Evolutionary conservation across 2,797 vertebrate species (phyloP), one percentile per base, ranked within the genome.

Genomic region (Cephalopachus bancanus): DNA sequence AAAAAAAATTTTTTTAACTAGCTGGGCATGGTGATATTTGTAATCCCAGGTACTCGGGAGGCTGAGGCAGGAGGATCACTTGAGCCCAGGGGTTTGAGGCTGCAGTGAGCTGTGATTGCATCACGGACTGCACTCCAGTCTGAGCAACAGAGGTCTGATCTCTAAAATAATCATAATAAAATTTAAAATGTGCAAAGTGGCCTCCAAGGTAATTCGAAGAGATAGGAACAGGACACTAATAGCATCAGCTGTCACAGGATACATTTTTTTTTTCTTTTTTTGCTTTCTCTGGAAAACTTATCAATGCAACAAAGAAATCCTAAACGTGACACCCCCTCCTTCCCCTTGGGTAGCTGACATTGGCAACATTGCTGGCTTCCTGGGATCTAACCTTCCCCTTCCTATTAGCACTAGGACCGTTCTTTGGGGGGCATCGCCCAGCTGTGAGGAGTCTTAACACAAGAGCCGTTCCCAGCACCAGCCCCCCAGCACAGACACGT

Each of bases 281-380:
- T 19, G 12, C 37, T 37, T 37, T 37, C 30, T 12, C 8, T 65
- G 33, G 65, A 67, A 67, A 67, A n/a, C n/a, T 69, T 83, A 19
- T 79, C 20, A 86, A 65, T 51, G 30, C 81, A 62, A 57, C n/a
- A 44, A 83, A 93, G 85, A 93, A 93, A 93, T 84, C 26, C 30
- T 9, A 28, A 83, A 28, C 6, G 9, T 5, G 4, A 55, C 71
- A 78, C 30, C 20, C 5, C 28, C 6, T 44, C 20, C 6, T 37
- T 64, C 28, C 30, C 51, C 28, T 33, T 15, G 14, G 22, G 55
- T n/a, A 62, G n/a, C 53, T 49, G 69, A 49, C 7, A 5, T 15
- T 30, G 55, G 44, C 44, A 55, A 0, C 76, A 62, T 49, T 55
- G 67, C 67, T 49, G 59, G 11, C 37, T 51, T 6, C 20, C 37